Conservation (phyloP, 2,888 invertebrate species). For the Urechis unicinctus region DNA sequence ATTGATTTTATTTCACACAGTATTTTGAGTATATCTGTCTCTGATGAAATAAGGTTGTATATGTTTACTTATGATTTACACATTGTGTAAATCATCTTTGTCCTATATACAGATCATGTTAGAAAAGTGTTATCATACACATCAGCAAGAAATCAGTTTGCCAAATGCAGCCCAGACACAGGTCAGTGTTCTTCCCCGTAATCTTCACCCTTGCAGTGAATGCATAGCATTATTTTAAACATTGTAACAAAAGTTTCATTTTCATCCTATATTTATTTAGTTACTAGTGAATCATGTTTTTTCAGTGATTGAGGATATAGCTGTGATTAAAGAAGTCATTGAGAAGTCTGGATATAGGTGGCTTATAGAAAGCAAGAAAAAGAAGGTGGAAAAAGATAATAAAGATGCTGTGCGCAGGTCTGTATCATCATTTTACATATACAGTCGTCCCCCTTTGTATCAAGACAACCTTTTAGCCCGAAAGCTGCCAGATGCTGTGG, state of each 20-base stretch:
- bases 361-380: conserved; percentile 52
- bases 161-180: not conserved
- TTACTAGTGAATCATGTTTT: conserved; percentile 2
- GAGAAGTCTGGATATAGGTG: conserved; percentile 65
- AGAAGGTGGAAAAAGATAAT: conserved; percentile 49
- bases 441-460: too few relatives aligned
- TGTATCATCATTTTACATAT: too few relatives aligned
- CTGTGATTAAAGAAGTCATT: conserved; percentile 64
- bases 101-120: not conserved
- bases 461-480: too few relatives aligned
- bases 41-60: conserved; percentile 56
- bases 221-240: not conserved
- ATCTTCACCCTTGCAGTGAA: too few relatives aligned
- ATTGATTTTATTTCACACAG: conserved; percentile 66
- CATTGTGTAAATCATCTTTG: too few relatives aligned
- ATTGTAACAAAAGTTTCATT: not conserved
- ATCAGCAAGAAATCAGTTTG: too few relatives aligned
- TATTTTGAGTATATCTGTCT: conserved; percentile 62
- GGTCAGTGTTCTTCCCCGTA: not conserved
- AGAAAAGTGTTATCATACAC: not conserved
- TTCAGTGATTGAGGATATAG: conserved; percentile 59
- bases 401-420: conserved; percentile 28
- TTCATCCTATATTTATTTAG: not conserved
- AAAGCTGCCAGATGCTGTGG: too few relatives aligned
- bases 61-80: too few relatives aligned